Percentiles rank a stretch among this genome's conserved stretches.
phyloP scores from a whole-genome alignment of 37 sponge, comb jelly and placozoan genomes.

The Halisarca cf. caerulea region DNA sequence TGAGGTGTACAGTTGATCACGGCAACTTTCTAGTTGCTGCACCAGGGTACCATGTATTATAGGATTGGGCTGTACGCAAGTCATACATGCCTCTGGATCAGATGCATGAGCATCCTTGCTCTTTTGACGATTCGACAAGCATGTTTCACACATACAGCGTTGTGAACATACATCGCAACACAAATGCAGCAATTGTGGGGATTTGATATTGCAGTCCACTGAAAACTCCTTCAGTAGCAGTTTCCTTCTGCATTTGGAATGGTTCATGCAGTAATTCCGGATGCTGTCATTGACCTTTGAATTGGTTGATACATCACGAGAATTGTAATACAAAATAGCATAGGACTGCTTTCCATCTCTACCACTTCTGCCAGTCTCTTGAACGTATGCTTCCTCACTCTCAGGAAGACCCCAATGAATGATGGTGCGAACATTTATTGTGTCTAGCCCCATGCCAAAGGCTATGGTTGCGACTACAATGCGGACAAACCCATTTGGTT shows the following conservation, averaged over 20 bases:
- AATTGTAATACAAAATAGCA: slow-evolving; percentile 26
- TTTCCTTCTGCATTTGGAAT: slow-evolving; percentile 7
- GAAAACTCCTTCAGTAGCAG: slow-evolving; percentile 33
- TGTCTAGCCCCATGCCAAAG: slow-evolving; percentile 62
- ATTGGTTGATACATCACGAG: not conserved
- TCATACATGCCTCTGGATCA: too few species aligned
- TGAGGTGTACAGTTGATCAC: too few species aligned
- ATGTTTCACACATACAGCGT: too few species aligned
- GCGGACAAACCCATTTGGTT: slow-evolving; percentile 18
- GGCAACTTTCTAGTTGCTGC: too few species aligned
- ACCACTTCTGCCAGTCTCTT: slow-evolving; percentile 60
- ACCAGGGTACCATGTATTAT: too few species aligned
- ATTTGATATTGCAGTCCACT: not conserved
- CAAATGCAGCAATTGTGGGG: slow-evolving; percentile 14
- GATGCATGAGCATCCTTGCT: too few species aligned
- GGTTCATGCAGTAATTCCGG: slow-evolving; percentile 30
- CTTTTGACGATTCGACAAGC: too few species aligned
- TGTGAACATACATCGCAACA: too few species aligned
- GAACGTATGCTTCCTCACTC: slow-evolving; percentile 37
- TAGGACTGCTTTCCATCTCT: slow-evolving; percentile 30
- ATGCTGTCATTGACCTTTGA: not conserved
- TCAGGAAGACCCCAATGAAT: slow-evolving; percentile 60
- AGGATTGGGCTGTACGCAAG: too few species aligned
- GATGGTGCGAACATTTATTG: slow-evolving; percentile 30
- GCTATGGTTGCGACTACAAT: slow-evolving; percentile 57